These are phyloP conservation scores for Tachystola acroxantha DNA, from an alignment of 2,888 invertebrate species.

Conservation along the genomic window DNA sequence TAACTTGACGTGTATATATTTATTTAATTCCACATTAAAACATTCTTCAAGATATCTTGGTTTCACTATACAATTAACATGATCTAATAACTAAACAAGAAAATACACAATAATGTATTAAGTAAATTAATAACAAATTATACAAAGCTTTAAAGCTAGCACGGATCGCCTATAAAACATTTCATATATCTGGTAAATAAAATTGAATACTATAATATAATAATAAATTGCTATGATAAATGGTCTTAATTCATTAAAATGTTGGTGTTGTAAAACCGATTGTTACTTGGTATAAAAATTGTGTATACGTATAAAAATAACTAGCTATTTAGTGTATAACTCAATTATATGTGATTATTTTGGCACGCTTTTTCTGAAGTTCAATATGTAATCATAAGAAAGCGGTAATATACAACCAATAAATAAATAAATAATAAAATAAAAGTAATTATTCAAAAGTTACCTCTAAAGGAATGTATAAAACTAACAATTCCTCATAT, in stretches of 20 bases:
- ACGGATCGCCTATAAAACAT: conserved; percentile 16
- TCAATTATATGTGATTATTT: not conserved
- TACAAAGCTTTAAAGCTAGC: conserved; percentile 35
- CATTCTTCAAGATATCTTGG: conserved; percentile 47
- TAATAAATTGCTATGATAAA: too few relatives aligned
- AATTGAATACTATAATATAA: too few relatives aligned
- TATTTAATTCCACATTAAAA: conserved; percentile 59
- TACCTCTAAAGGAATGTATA: not conserved
- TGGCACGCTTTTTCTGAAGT: not conserved
- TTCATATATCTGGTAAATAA: too few relatives aligned
- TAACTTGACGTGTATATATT: conserved; percentile 47
- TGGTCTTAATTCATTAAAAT: too few relatives aligned
- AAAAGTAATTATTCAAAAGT: not conserved
- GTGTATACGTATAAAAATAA: conserved; percentile 1
- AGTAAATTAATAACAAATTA: conserved; percentile 26
- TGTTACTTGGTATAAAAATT: not conserved
- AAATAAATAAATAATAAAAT: not conserved
- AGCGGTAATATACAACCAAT: not conserved
- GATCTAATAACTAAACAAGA: conserved; percentile 36
- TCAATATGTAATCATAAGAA: not conserved
- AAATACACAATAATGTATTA: conserved; percentile 21
- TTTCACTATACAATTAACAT: conserved; percentile 46
- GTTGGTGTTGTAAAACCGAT: too few relatives aligned
- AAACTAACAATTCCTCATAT: conserved; percentile 7
- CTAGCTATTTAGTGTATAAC: not conserved